Base-by-base conservation (phyloP, 2,113 vertebrate genomes). In the Ceyx cyanopectus region DNA sequence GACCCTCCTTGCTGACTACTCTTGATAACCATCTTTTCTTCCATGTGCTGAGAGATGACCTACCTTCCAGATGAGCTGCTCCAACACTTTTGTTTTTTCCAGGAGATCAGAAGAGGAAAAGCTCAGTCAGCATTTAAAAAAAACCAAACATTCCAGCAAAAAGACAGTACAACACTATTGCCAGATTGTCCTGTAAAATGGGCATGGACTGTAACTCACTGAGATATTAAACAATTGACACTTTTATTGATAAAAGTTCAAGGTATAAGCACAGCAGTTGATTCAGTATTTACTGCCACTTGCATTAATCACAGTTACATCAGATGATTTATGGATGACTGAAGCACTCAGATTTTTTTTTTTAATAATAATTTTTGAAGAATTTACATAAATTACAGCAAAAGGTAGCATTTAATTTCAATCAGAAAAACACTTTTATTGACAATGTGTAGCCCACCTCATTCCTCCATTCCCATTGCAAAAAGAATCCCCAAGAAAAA, bases 401-500 rank as follows among this genome's bases (percentile, higher is more conserved):
- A 89, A 93, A 91, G 45, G 58, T 45, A 45, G n/a, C 87, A 75
- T 61, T 90, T 79, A 85, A 91, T 79, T 69, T 68, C 69, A 66
- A 46, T 85, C 58, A 89, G 70, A 69, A 72, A 87, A 93, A 34
- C 9, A 24, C 21, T 72, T 79, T 29, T 67, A 51, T 72, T 87
- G 58, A 27, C 58, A 91, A 75, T 7, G 15, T 6, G 46, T 63
- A 72, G 54, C 58, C n/a, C 34, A 68, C 9, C 2, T 56, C 8
- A 19, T 43, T 76, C 16, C 73, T 74, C 13, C 45, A 63, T 57
- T 63, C 43, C 58, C 12, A 26, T 22, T 79, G 65, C 73, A 81
- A 77, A 92, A 10, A 37, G 37, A 37, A 37, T 37, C 37, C 12
- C 57, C 53, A 67, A 48, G 60, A 34, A 90, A 88, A 62, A 7